Base-by-base conservation (phyloP, 2,113 vertebrate genomes). In the Labeo rohita region DNA sequence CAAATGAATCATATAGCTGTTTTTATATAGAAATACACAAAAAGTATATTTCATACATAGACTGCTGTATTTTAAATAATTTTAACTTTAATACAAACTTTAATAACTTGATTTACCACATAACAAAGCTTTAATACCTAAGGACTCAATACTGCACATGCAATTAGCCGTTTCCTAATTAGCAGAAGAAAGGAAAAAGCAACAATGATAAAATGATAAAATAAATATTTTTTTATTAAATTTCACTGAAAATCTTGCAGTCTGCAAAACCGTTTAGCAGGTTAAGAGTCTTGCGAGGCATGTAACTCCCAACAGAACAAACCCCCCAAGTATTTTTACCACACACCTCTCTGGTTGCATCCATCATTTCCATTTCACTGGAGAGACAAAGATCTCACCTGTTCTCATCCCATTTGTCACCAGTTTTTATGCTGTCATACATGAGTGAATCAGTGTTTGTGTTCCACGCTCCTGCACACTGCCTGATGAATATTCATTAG, bases 351-450 rank as follows among this genome's bases (percentile, higher is more conserved):
- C 61, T 59, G 45, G 59, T 84, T 66, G n/a, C 85, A 89, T 88
- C 90, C 84, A 85, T 89, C 87, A 87, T 85, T 85, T 84, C 77
- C 39, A 43, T 88, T 86, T 84, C 73, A 63, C 75, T 85, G 79
- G 73, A 50, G 36, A 83, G 72, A 87, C 85, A 78, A 84, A 88
- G 85, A 76, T 72, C 87, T 92, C 85, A 88, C 85, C 91, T 91
- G 85, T 83, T 87, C 88, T 83, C 75, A 89, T 88, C 88, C 85
- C 83, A 87, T 89, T 85, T 82, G 86, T 90, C 83, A 91, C 83
- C 77, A 79, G 84, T 84, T 78, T 86, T 83, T 65, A 88, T 90
- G 68, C 47, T 88, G 87, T 87, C 72, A 66, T 83, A 70, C 43
- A 11, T 39, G 36, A 49, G 80, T 86, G 84, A 89, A 85, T 89